Evolutionary conservation across 2,113 vertebrate genomes (phyloP).

Genomic region (Neomonachus schauinslandi): DNA sequence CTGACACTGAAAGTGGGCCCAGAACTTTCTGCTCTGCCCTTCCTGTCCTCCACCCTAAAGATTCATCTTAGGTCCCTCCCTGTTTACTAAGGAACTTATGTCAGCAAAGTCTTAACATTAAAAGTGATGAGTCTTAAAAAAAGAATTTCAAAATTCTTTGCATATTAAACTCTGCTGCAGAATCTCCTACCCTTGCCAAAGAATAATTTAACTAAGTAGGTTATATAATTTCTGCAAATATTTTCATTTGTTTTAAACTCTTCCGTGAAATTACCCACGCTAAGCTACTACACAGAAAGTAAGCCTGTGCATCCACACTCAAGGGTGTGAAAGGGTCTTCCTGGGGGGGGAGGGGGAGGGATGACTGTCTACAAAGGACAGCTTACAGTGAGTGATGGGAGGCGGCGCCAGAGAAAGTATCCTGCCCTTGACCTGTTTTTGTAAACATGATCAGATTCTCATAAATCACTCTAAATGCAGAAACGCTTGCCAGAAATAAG

Average conservation of each 20-base stretch:
- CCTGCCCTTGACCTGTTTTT: no score
- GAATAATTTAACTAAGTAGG: background rate
- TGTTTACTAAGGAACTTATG: background rate
- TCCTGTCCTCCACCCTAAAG: background rate
- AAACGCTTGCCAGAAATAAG: background rate
- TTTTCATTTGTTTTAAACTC: background rate
- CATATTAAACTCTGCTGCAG: background rate
- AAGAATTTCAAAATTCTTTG: background rate
- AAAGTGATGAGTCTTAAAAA: background rate
- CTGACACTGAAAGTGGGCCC: background rate
- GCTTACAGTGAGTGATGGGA: background rate
- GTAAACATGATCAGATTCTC: background rate
- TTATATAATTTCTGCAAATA: no score
- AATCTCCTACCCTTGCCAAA: background rate
- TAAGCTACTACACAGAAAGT: background rate
- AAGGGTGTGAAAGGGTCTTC: background rate
- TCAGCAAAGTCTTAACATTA: background rate
- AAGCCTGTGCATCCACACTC: rapidly evolving
- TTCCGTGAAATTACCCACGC: background rate
- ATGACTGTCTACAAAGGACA: background rate
- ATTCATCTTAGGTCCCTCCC: background rate
- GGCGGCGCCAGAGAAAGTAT: background rate
- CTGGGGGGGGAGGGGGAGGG: rapidly evolving
- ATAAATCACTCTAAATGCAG: rapidly evolving
- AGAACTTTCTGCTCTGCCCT: rapidly evolving